Percentiles rank a stretch among this genome's conserved stretches.
These are phyloP conservation scores for Scartelaos histophorus DNA, from an alignment of 2,113 vertebrate genomes.

Conservation along the genomic window DNA sequence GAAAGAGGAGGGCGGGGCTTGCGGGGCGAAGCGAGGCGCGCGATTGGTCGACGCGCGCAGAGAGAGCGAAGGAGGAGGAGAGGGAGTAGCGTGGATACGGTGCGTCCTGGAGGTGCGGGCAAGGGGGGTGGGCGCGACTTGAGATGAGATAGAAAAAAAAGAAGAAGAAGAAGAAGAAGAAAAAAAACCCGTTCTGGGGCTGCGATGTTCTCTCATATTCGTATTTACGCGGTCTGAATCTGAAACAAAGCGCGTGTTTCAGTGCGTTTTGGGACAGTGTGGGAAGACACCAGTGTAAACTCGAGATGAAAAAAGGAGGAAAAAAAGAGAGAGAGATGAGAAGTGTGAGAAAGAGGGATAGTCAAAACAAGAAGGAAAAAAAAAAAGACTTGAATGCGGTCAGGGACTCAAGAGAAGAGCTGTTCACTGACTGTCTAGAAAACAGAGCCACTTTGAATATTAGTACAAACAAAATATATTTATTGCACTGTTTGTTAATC, in stretches of 20 bases:
- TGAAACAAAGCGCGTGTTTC: neutral
- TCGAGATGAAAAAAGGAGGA: constrained; percentile 5
- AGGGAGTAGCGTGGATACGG: constrained; percentile 6
- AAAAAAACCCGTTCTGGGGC: constrained; percentile 42
- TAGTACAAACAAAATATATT: too few species aligned
- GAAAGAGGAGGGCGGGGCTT: constrained; percentile 41
- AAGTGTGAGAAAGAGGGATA: neutral
- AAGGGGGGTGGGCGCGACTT: constrained; percentile 12
- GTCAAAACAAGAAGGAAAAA: neutral
- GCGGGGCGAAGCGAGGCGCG: constrained; percentile 1
- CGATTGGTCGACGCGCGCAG: constrained; percentile 44
- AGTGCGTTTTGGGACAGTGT: neutral
- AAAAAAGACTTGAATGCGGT: neutral
- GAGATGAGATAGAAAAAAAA: neutral
- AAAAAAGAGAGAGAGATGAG: neutral
- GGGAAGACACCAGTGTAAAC: constrained; percentile 47
- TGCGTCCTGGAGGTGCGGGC: constrained; percentile 35
- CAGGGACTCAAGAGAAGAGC: neutral
- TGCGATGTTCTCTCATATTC: constrained; percentile 47
- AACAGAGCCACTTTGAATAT: too few species aligned
- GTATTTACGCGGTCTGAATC: constrained; percentile 31
- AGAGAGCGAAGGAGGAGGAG: neutral
- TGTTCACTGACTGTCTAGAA: neutral
- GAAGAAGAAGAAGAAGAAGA: neutral
- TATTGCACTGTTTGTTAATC: too few species aligned